A percentile compares a stretch with the other conserved stretches of the same genome.
These are phyloP conservation scores for Apodemia zela DNA, from an alignment of 2,888 invertebrate species.

Conservation along the genomic window DNA sequence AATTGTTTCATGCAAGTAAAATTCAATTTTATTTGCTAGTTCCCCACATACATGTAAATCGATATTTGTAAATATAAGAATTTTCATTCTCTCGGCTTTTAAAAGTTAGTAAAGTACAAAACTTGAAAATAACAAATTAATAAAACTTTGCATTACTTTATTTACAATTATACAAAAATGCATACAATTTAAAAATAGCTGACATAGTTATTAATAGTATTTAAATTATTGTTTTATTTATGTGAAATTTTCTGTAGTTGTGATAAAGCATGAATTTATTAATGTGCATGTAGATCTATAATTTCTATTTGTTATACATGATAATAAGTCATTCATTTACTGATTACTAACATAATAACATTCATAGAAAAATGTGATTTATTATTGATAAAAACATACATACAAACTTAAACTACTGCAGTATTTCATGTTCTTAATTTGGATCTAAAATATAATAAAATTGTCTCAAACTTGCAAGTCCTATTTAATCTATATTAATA, in stretches of 20 bases:
- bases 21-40: too few species aligned
- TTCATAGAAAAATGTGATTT: background rate
- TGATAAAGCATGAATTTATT: conserved; percentile 7
- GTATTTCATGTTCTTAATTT: too few species aligned
- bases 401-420: too few species aligned
- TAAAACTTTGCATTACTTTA: background rate
- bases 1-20: too few species aligned
- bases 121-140: too few species aligned
- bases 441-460: too few species aligned
- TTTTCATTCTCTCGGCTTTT: too few species aligned
- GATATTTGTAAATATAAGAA: too few species aligned
- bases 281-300: background rate
- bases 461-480: too few species aligned
- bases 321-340: conserved; percentile 6
- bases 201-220: background rate
- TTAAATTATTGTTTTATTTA: background rate
- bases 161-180: background rate
- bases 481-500: too few species aligned
- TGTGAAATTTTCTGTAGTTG: background rate
- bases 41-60: too few species aligned
- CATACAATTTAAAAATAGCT: background rate
- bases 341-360: background rate
- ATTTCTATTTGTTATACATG: background rate
- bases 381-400: background rate
- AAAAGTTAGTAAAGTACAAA: too few species aligned